These are phyloP conservation scores for Cossypha heuglini DNA, from an alignment of 2,797 vertebrate species.

Conservation along the genomic window DNA sequence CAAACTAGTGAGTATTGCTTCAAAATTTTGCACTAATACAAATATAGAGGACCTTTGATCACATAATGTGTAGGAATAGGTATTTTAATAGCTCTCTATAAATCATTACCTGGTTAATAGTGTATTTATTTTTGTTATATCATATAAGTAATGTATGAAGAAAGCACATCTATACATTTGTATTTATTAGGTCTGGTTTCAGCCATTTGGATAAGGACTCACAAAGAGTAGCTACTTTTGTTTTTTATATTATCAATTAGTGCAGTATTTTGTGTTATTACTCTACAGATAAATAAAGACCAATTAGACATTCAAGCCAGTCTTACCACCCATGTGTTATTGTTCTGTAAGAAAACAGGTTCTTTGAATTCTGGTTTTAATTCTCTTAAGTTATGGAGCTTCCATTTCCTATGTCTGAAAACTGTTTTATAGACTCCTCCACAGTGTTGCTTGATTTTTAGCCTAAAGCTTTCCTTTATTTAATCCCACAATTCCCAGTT, in stretches of 20 bases:
- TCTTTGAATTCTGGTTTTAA: background rate
- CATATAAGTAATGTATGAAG: background rate
- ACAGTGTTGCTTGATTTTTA: conserved; percentile 1
- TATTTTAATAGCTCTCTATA: background rate
- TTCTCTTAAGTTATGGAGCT: background rate
- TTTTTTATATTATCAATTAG: background rate
- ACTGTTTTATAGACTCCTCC: background rate
- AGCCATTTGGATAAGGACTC: background rate
- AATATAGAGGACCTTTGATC: background rate
- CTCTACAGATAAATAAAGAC: background rate
- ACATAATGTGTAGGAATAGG: background rate
- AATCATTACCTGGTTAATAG: conserved; percentile 13
- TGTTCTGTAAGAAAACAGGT: background rate
- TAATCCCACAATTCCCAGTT: conserved; percentile 32
- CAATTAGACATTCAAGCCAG: background rate
- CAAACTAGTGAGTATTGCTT: background rate
- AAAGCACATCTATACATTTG: conserved; percentile 10
- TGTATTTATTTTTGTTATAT: conserved; percentile 18
- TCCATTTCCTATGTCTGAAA: background rate
- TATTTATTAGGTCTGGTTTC: background rate
- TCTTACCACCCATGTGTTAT: background rate
- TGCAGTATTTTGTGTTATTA: background rate
- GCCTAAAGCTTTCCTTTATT: conserved; percentile 41
- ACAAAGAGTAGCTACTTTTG: background rate
- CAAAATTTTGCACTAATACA: background rate